Evolutionary conservation across 2,797 vertebrate species (phyloP).

Genomic region (Coreius guichenoti): DNA sequence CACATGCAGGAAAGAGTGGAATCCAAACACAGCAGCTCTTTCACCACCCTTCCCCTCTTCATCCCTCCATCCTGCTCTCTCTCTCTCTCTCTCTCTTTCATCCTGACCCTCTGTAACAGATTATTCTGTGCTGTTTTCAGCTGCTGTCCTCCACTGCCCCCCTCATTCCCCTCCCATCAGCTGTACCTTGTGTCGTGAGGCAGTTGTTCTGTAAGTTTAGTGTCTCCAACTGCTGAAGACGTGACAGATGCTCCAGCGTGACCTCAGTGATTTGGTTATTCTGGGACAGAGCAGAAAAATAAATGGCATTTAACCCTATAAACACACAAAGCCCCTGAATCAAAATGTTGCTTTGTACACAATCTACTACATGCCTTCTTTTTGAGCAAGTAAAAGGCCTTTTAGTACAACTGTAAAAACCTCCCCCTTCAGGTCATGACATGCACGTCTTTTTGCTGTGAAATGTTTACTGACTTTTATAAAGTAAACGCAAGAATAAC

Average conservation of each 20-base stretch:
- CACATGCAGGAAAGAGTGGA: conserved; percentile 15
- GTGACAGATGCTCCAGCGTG: conserved; percentile 85
- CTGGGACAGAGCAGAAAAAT: conserved; percentile 70
- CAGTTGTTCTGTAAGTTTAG: conserved; percentile 98
- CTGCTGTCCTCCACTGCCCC: neutral
- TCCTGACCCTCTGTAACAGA: conserved; percentile 3
- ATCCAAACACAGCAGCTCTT: conserved; percentile 9
- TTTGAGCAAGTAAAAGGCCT: neutral
- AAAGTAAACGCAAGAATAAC: too few relatives aligned
- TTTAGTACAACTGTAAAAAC: neutral
- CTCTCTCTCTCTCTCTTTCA: neutral
- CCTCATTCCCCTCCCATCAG: neutral
- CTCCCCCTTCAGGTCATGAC: neutral
- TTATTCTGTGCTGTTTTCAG: neutral
- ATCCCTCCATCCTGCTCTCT: conserved; percentile 2
- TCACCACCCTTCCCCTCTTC: neutral
- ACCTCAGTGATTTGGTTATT: conserved; percentile 95
- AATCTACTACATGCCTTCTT: neutral
- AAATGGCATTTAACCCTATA: neutral
- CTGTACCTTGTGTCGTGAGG: conserved; percentile 88
- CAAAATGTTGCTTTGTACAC: neutral
- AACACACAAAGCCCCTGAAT: neutral
- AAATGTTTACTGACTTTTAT: neutral
- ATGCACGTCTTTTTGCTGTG: too few relatives aligned
- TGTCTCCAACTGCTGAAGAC: conserved; percentile 89